phyloP scores from a whole-genome alignment of 2,888 invertebrate genomes.

The Pharmacophagus antenor region DNA sequence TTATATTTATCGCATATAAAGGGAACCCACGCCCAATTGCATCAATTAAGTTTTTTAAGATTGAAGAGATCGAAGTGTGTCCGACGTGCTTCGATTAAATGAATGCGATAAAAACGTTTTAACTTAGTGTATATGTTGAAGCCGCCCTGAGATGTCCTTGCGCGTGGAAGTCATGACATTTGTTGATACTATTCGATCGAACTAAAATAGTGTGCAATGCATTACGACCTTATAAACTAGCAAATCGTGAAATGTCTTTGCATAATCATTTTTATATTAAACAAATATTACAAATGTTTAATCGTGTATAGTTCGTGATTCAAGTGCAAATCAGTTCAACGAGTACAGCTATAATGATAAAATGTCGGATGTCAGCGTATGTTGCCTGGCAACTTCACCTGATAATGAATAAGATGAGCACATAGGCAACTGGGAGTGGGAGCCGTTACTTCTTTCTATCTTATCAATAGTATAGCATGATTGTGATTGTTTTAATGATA shows the following conservation, averaged over 20 bases:
- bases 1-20: not conserved
- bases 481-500: conserved; percentile 25
- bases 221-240: conserved; percentile 27
- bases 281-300: conserved; percentile 2
- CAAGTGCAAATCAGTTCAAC: conserved; percentile 12
- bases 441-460: conserved; percentile 15
- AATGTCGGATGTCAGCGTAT: conserved; percentile 24
- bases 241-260: conserved; percentile 29
- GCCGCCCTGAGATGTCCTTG: conserved; percentile 19
- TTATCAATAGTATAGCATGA: conserved; percentile 25
- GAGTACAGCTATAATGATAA: conserved; percentile 12
- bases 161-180: conserved; percentile 28
- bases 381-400: conserved; percentile 15
- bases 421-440: conserved; percentile 7
- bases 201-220: conserved; percentile 7
- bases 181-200: conserved; percentile 15
- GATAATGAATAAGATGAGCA: conserved; percentile 19
- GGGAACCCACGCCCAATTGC: not conserved
- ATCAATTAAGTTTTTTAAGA: not conserved
- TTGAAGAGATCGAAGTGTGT: not conserved
- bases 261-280: conserved; percentile 21
- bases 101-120: not conserved
- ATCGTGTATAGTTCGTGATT: conserved; percentile 2
- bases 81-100: not conserved
- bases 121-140: conserved; percentile 11